phyloP scores from a whole-genome alignment of 2,888 invertebrate genomes.

The Cyaniris semiargus region DNA sequence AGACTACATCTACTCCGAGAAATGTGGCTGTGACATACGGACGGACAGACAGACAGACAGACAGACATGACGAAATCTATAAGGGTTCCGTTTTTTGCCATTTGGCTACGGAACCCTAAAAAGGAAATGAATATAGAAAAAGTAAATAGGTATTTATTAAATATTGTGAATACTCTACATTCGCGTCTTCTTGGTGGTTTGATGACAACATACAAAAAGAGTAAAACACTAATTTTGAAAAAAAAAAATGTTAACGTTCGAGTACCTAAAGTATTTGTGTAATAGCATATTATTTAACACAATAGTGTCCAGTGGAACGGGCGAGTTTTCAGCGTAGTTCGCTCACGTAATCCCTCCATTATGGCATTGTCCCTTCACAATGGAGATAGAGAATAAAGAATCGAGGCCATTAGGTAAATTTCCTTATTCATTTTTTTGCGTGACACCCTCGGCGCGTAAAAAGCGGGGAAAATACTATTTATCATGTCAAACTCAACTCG shows the following conservation, averaged over 20 bases:
- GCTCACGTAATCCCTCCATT: constrained; percentile 79
- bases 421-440: constrained; percentile 80
- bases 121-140: no score
- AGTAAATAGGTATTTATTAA: no score
- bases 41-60: no score
- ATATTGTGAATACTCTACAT: no score
- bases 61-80: no score
- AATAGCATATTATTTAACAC: constrained; percentile 33
- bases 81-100: no score
- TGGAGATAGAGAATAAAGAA: constrained; percentile 76
- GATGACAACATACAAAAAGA: no score
- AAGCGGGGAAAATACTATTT: constrained; percentile 68
- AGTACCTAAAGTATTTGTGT: neutral
- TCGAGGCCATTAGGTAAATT: constrained; percentile 80
- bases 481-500: constrained; percentile 67
- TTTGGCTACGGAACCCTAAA: no score
- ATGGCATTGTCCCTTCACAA: constrained; percentile 77
- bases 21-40: no score
- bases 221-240: no score
- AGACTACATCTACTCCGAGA: no score
- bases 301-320: constrained; percentile 51
- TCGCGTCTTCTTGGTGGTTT: no score
- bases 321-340: constrained; percentile 55
- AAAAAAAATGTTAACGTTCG: neutral
- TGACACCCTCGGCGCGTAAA: constrained; percentile 72